Base-by-base conservation (phyloP, 2,888 invertebrate species). In the Clepsis dumicolana region DNA sequence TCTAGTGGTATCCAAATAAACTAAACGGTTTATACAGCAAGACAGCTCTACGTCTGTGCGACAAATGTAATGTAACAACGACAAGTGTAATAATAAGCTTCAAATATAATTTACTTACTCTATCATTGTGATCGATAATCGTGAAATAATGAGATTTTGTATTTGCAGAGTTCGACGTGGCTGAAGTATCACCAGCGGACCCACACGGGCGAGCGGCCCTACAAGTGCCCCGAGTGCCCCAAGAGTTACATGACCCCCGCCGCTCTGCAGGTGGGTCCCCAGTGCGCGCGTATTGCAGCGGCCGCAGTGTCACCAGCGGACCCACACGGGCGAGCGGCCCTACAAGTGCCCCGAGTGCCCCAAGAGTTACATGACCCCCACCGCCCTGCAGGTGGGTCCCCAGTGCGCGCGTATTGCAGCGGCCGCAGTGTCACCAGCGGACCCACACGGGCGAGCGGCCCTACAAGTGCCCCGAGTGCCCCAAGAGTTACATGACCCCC, bases 211-310 rank as follows among this genome's bases (percentile, higher is more conserved):
- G 90, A 90, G 70, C 73, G 84, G 0, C 90, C 90, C 0, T 90
- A 82, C 72, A 74, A 81, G 53, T 90, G 90, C 44, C 68, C 73
- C 0, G 64, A 75, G 4, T 90, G 90, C 27, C 84, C 87, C 0
- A 89, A 89, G 50, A 86, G 86, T 0, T 91, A 90, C 72, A 87
- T 85, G 67, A 87, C 89, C 27, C 86, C 87, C 54, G 90, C 89
- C 0, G 90, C 89, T 0, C 44, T 91, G 0, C 68, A 86, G 21
- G 72, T 90, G 0, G 87, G 89, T 14, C n/a, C n/a, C n/a, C n/a
- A n/a, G n/a, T n/a, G n/a, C n/a, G n/a, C n/a, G n/a, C n/a, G n/a
- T n/a, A n/a, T n/a, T n/a, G n/a, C n/a, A n/a, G 5, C 56, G 64
- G 64, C 65, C 70, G 54, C 53, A 89, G 89, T 85, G 89, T 1